Evolutionary conservation across 2,797 vertebrate genomes (phyloP).

Genomic region (Cossypha polioptera): DNA sequence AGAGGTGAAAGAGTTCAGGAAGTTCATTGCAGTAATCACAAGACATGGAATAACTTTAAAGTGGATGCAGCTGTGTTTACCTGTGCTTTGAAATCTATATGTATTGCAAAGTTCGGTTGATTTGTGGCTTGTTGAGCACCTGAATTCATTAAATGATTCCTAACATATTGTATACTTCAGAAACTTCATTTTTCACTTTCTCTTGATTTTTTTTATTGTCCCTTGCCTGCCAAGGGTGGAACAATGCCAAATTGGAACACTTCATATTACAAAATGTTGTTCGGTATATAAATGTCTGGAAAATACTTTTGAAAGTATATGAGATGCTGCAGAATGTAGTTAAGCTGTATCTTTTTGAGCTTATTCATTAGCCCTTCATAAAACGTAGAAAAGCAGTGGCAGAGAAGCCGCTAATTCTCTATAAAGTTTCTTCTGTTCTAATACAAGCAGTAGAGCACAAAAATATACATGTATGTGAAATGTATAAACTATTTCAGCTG

Average conservation of each 20-base stretch:
- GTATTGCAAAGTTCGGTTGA: background rate
- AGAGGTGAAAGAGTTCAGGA: background rate
- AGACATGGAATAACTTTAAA: background rate
- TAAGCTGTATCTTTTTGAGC: background rate
- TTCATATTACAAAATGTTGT: slow-evolving; percentile 14
- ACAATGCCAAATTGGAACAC: slow-evolving; percentile 25
- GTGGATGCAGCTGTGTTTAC: slow-evolving; percentile 38
- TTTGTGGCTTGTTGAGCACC: slow-evolving; percentile 27
- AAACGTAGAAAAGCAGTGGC: background rate
- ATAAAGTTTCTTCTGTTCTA: background rate
- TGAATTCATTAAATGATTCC: slow-evolving; percentile 1
- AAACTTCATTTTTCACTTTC: slow-evolving; percentile 31
- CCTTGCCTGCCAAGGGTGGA: slow-evolving; percentile 21
- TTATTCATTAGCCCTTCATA: background rate
- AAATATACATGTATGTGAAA: rapidly evolving
- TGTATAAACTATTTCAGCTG: background rate
- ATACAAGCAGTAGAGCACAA: background rate
- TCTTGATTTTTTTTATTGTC: slow-evolving; percentile 37
- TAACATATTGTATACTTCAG: slow-evolving; percentile 16
- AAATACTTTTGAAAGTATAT: background rate
- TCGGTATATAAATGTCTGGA: background rate
- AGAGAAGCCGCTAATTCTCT: background rate
- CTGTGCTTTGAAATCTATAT: background rate
- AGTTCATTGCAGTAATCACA: background rate
- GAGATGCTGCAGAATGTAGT: background rate